phyloP scores from a whole-genome alignment of 2,888 invertebrate species.

The Hirtodrosophila trivittata region DNA sequence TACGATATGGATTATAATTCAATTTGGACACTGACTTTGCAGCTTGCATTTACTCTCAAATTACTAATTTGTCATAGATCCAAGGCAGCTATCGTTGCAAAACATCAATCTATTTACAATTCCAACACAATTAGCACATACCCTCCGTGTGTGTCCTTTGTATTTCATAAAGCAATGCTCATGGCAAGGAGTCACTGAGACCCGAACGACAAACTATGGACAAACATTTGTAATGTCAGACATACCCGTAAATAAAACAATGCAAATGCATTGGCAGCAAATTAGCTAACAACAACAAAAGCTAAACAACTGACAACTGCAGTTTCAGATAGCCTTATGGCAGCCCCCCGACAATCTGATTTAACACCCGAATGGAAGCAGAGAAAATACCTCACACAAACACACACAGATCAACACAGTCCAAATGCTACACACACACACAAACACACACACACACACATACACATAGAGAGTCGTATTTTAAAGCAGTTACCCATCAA shows the following conservation, averaged over 20 bases:
- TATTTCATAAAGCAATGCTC: slow-evolving; percentile 47
- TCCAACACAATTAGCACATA: slow-evolving; percentile 56
- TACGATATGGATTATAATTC: slow-evolving; percentile 14
- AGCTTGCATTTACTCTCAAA: slow-evolving; percentile 23
- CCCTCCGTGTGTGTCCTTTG: slow-evolving; percentile 6
- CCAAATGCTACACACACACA: background rate
- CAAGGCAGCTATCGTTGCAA: slow-evolving; percentile 17
- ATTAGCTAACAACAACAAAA: slow-evolving; percentile 35
- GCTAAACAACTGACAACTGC: slow-evolving; percentile 15
- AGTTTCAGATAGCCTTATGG: slow-evolving; percentile 16
- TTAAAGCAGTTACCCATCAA: slow-evolving; percentile 32
- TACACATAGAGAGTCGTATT: slow-evolving; percentile 20
- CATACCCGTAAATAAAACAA: slow-evolving; percentile 52
- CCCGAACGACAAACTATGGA: slow-evolving; percentile 24
- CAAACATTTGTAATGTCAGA: slow-evolving; percentile 45
- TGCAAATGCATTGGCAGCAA: slow-evolving; percentile 53
- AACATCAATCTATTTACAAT: slow-evolving; percentile 56
- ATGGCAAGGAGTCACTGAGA: slow-evolving; percentile 19
- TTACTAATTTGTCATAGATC: slow-evolving; percentile 28
- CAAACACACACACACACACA: slow-evolving; percentile 11
- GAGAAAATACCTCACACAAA: slow-evolving; percentile 19
- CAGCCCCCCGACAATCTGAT: slow-evolving; percentile 29
- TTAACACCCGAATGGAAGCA: slow-evolving; percentile 23
- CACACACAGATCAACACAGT: background rate
- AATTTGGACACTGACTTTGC: slow-evolving; percentile 16